These are phyloP conservation scores for Procambarus clarkii DNA, from an alignment of 1,140 invertebrate genomes.

Conservation along the genomic window DNA sequence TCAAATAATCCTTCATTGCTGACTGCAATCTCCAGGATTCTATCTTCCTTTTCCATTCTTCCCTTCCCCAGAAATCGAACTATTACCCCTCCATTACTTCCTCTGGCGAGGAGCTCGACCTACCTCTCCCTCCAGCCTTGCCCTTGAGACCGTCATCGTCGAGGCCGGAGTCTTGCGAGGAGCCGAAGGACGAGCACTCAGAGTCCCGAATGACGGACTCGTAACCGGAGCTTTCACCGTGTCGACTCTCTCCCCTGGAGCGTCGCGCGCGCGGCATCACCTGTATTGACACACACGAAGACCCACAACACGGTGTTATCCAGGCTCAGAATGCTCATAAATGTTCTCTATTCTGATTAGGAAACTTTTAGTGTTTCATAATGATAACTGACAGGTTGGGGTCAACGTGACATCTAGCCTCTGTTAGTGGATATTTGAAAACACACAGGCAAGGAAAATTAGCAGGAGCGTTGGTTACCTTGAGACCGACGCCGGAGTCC, in stretches of 20 bases:
- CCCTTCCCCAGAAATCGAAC: constrained; percentile 4
- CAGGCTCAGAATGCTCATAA: no score
- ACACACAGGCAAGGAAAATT: background rate
- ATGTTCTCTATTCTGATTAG: no score
- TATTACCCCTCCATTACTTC: background rate
- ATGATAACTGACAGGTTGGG: no score
- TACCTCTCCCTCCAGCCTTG: constrained; percentile 58
- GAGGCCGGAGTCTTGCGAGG: constrained; percentile 84
- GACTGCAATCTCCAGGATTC: background rate
- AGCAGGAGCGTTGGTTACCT: constrained; percentile 32
- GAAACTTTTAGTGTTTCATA: no score
- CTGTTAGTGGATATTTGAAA: no score
- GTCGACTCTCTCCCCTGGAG: constrained; percentile 72
- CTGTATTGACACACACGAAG: constrained; percentile 16
- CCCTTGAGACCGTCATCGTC: constrained; percentile 71
- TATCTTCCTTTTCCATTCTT: constrained; percentile 17
- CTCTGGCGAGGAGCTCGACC: background rate
- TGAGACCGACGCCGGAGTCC: constrained; percentile 71
- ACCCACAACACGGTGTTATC: no score
- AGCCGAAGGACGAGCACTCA: constrained; percentile 83
- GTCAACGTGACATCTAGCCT: no score
- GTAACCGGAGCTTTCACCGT: constrained; percentile 90
- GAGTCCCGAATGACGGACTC: constrained; percentile 89
- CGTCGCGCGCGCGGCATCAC: constrained; percentile 62
- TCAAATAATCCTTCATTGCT: background rate